Conservation (phyloP, 2,888 invertebrate genomes). For the Archaeoteleia sp. region DNA sequence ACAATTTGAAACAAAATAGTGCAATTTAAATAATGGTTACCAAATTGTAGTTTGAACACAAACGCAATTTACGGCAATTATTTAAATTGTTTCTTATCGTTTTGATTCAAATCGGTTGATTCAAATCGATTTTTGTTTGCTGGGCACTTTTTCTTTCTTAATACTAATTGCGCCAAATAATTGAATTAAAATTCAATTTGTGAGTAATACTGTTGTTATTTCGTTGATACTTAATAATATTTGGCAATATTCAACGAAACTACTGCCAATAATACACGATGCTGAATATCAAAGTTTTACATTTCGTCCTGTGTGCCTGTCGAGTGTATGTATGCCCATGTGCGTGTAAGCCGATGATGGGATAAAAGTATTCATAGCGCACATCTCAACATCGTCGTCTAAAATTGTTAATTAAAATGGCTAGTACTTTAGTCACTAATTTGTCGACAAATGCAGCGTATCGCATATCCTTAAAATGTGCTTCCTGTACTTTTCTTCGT, state of each 20-base stretch:
- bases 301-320: slow-evolving; percentile 22
- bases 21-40: no score
- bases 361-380: slow-evolving; percentile 17
- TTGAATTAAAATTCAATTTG: no score
- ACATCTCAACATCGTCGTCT: slow-evolving; percentile 19
- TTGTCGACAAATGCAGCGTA: slow-evolving; percentile 28
- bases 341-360: not conserved
- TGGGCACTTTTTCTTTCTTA: no score
- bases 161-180: no score
- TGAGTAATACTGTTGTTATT: no score
- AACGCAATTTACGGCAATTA: no score
- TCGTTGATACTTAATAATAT: no score
- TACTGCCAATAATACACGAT: slow-evolving; percentile 21
- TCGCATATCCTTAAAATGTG: slow-evolving; percentile 32
- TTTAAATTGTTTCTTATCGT: no score
- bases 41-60: no score
- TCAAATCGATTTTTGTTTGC: no score
- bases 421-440: slow-evolving; percentile 14
- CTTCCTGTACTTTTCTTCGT: slow-evolving; percentile 34
- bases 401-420: slow-evolving; percentile 7
- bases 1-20: no score
- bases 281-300: slow-evolving; percentile 36
- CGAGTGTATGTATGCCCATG: slow-evolving; percentile 21
- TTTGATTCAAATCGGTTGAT: no score
- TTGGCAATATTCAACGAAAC: not conserved